A percentile compares a stretch with the other conserved stretches of the same genome.
These are phyloP conservation scores for Bombus turneri DNA, from an alignment of 1,140 invertebrate species.

Conservation along the genomic window DNA sequence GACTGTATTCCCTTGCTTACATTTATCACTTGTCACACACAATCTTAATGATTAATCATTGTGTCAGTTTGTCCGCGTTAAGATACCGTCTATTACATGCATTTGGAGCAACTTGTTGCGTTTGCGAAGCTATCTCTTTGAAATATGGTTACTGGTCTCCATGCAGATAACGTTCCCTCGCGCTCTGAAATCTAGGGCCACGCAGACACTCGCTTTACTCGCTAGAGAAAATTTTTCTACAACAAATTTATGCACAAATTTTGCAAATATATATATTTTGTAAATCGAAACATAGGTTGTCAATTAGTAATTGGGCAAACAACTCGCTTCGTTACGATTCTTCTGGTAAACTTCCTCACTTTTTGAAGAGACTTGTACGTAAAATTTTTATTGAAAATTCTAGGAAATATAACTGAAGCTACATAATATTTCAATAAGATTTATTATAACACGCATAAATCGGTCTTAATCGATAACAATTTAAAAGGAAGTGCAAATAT, in stretches of 20 bases:
- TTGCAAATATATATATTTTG: no score
- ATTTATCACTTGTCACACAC: constrained; percentile 56
- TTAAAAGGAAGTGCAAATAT: no score
- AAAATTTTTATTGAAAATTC: no score
- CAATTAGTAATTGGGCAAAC: no score
- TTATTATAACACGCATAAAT: no score
- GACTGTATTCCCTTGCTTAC: constrained; percentile 11
- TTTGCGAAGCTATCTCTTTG: constrained; percentile 62
- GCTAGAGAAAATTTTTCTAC: background rate
- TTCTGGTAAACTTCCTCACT: no score
- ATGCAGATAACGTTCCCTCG: constrained; percentile 44
- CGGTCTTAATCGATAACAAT: no score
- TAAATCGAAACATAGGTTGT: no score
- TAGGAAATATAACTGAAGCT: no score
- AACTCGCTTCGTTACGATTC: no score
- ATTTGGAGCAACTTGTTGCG: constrained; percentile 66
- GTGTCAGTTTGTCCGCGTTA: constrained; percentile 57
- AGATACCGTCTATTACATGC: constrained; percentile 63
- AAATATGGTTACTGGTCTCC: constrained; percentile 56
- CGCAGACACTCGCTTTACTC: background rate
- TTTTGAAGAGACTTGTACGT: no score
- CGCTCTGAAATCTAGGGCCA: constrained; percentile 34
- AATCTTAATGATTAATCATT: constrained; percentile 67
- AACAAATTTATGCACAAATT: constrained; percentile 10
- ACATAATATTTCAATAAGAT: no score